Percentiles rank a stretch among this genome's conserved stretches.
phyloP scores from a whole-genome alignment of 2,113 vertebrate species.

The Leucopternis melanops region DNA sequence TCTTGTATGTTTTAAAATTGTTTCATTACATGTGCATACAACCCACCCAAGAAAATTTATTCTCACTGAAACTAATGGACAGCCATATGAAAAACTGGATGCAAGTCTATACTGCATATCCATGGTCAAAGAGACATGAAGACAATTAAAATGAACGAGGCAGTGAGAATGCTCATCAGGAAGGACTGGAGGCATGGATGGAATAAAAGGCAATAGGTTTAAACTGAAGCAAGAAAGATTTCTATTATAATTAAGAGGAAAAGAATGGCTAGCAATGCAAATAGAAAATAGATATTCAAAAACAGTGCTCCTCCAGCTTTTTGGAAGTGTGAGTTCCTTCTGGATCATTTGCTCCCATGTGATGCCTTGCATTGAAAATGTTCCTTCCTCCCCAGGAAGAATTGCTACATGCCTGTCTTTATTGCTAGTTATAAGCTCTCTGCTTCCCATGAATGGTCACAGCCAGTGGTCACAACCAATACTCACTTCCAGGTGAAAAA shows the following conservation, averaged over 20 bases:
- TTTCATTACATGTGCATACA: not conserved
- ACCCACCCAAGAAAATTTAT: not conserved
- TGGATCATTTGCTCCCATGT: not conserved
- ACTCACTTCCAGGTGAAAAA: not conserved
- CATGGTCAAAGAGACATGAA: not conserved
- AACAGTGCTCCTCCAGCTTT: not conserved
- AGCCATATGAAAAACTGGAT: not conserved
- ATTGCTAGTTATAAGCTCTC: not conserved
- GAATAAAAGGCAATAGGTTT: not conserved
- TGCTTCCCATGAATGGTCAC: not conserved
- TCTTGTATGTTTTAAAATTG: not conserved
- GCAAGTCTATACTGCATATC: not conserved
- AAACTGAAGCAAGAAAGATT: not conserved
- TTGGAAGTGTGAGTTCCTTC: not conserved
- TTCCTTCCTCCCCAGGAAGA: not conserved
- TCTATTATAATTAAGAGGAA: not conserved
- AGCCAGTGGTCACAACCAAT: fast-evolving
- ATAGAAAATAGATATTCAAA: not conserved
- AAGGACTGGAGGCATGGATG: not conserved
- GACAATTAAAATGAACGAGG: not conserved
- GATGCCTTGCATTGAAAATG: not conserved
- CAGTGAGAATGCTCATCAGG: not conserved
- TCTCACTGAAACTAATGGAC: not conserved
- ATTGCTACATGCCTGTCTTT: not conserved
- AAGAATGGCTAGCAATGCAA: not conserved